Percentiles rank a stretch among this genome's conserved stretches.
These are phyloP conservation scores for Butorides virescens DNA, from an alignment of 2,113 vertebrate species.

Conservation along the genomic window DNA sequence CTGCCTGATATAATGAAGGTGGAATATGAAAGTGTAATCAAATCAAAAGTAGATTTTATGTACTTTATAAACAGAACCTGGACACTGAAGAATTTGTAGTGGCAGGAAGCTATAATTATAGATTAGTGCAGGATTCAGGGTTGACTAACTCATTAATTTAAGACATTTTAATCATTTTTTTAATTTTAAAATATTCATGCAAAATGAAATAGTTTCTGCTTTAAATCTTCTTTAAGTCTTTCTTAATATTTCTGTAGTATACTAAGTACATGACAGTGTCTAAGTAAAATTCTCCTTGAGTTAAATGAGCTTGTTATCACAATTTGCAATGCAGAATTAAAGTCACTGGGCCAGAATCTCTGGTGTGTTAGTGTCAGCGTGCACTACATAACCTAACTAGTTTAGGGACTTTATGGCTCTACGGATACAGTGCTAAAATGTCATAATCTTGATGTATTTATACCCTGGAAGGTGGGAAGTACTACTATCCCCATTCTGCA, in stretches of 20 bases:
- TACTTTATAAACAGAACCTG: background rate
- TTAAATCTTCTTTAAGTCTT: constrained; percentile 28
- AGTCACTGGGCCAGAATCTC: background rate
- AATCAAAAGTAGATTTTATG: constrained; percentile 2
- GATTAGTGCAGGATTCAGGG: background rate
- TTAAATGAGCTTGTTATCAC: constrained; percentile 13
- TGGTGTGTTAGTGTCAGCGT: background rate
- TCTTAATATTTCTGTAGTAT: background rate
- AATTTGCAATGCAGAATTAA: constrained; percentile 18
- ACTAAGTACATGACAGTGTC: background rate
- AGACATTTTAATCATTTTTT: background rate
- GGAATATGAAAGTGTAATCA: constrained; percentile 36
- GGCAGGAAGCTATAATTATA: background rate
- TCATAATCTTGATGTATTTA: background rate
- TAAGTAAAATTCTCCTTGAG: background rate
- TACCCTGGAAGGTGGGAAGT: background rate
- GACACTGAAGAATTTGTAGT: background rate
- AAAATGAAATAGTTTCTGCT: background rate
- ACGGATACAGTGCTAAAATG: background rate
- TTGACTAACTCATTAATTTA: background rate
- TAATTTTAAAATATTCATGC: background rate
- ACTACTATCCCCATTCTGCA: background rate
- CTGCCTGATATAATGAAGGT: background rate
- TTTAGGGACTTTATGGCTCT: background rate
- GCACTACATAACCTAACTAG: background rate